Base-by-base conservation (phyloP, 2,797 vertebrate species). In the Chloroceryle amazona region DNA sequence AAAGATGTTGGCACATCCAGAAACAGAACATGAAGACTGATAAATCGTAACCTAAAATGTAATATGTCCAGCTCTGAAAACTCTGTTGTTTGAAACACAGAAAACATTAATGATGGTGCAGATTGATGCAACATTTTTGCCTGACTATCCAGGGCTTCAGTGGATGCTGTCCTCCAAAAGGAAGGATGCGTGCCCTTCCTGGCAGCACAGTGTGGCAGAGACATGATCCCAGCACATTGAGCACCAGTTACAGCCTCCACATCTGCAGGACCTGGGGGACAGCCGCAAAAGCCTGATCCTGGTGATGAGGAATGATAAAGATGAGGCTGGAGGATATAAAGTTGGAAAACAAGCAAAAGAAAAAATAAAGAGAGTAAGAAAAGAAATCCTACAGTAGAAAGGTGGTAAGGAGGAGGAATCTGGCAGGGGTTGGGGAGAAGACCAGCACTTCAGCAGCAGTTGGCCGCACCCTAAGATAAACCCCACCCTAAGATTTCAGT, bases 401-500 rank as follows among this genome's bases (percentile, higher is more conserved):
- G 6, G 75, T 14, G 25, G 20, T n/a, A n/a, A 58, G 65, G 31
- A 42, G 61, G 58, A 86, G 31, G 75, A 63, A 44, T 23, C 13
- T 29, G 33, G 63, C 25, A 37, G 21, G 31, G 46, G 42, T 11
- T 10, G 42, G 47, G n/a, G 21, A 66, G 49, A 61, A 58, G 37
- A 37, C 6, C 26, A 58, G 87, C 46, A 28, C 23, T 41, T 33
- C 42, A 21, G 68, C 11, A 12, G 42, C 31, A 0, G 18, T 91
- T 94, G 82, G 65, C 74, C 58, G 37, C 37, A 37, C 57, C 47
- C 7, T 12, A 47, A 52, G 29, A 79, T 35, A 44, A 81, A 63
- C 88, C 8, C 55, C 90, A 92, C 90, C 86, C 86, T 20, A 54
- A 67, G 74, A 89, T 96, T 89, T 95, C 83, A 44, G 74, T 97